Evolutionary conservation across 64 coral and sea anemone genomes (phyloP).

Genomic region (Porites lutea): DNA sequence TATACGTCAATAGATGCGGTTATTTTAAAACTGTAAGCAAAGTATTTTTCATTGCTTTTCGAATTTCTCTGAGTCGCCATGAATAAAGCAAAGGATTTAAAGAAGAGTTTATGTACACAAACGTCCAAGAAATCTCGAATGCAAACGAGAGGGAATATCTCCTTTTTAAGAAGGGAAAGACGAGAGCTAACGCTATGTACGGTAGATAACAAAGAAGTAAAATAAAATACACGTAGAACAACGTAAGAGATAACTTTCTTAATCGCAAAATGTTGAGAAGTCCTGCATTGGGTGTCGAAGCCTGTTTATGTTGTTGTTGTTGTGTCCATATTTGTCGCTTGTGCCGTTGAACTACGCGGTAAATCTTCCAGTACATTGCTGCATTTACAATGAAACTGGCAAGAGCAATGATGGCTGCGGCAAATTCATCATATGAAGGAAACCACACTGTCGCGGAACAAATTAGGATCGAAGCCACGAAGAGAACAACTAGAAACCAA

Average conservation of each 20-base stretch:
- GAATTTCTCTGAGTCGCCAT: not conserved
- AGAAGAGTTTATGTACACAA: not conserved
- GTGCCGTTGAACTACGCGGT: not conserved
- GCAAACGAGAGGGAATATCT: not conserved
- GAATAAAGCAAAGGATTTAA: constrained; percentile 1
- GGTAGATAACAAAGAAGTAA: not conserved
- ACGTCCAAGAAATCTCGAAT: constrained; percentile 7
- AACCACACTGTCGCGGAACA: not conserved
- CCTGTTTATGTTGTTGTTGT: not conserved
- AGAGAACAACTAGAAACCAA: not conserved
- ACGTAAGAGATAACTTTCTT: not conserved
- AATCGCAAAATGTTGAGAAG: constrained; percentile 7
- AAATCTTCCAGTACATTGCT: not conserved
- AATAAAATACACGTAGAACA: constrained; percentile 12
- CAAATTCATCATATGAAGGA: not conserved
- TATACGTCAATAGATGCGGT: not conserved
- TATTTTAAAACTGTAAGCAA: not conserved
- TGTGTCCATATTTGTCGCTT: not conserved
- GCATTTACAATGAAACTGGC: not conserved
- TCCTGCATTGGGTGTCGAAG: not conserved
- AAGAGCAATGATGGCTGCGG: not conserved
- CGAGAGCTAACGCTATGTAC: not conserved
- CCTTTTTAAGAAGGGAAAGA: not conserved
- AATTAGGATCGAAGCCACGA: not conserved
- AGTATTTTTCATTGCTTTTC: not conserved